phyloP scores from a whole-genome alignment of 2,113 vertebrate genomes.

The Aptenodytes forsteri region DNA sequence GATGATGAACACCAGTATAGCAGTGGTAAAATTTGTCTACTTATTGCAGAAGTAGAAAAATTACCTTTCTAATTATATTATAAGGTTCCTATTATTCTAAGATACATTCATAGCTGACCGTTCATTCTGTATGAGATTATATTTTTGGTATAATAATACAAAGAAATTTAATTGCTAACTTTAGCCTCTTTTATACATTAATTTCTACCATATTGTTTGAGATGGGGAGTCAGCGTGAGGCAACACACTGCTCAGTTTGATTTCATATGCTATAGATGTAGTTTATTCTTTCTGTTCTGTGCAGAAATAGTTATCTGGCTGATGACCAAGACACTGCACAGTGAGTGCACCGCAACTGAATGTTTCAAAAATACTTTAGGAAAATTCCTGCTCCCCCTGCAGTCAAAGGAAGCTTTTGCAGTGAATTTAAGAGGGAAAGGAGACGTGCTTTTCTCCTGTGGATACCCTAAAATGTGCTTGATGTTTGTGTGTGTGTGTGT shows the following conservation, averaged over 20 bases:
- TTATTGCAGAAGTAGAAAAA: not conserved
- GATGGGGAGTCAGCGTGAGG: not conserved
- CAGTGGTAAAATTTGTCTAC: not conserved
- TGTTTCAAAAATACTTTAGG: not conserved
- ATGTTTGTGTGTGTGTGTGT: not conserved
- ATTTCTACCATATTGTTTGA: not conserved
- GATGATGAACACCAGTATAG: not conserved
- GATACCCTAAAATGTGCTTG: not conserved
- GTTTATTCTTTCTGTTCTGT: not conserved
- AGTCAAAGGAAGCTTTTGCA: conserved; percentile 16
- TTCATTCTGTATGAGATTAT: not conserved
- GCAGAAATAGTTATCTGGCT: not conserved
- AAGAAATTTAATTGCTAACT: not conserved
- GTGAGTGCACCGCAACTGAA: not conserved
- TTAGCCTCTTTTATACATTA: not conserved
- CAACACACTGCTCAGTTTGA: not conserved
- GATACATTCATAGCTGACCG: not conserved
- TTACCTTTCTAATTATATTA: not conserved
- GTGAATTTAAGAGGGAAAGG: not conserved
- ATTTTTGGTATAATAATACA: not conserved
- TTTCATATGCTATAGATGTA: not conserved
- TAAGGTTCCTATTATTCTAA: not conserved
- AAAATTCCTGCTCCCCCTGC: conserved; percentile 45
- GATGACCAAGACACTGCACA: not conserved
- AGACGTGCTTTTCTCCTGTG: not conserved